phyloP scores from a whole-genome alignment of 2,797 vertebrate genomes.

The Hydrocynus forskahlii region DNA sequence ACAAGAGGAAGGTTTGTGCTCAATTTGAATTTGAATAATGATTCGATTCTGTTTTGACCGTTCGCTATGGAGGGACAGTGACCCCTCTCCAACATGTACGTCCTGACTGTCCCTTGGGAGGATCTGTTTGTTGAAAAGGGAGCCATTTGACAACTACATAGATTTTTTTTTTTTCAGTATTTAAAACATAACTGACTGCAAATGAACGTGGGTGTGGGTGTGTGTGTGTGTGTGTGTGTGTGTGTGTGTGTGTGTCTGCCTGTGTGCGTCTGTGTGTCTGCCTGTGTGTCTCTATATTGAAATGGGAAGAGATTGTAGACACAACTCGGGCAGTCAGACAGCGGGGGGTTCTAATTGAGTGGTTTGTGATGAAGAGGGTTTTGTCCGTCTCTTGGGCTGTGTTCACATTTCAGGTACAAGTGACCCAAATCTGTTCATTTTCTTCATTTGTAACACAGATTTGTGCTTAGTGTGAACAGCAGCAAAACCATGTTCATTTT shows the following conservation, averaged over 20 bases:
- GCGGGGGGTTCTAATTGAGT: constrained; percentile 42
- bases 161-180: background rate
- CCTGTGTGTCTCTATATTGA: constrained; percentile 37
- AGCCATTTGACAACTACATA: background rate
- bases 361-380: constrained; percentile 32
- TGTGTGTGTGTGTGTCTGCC: constrained; percentile 5
- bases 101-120: background rate
- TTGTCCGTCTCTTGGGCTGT: constrained; percentile 11
- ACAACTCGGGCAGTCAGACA: constrained; percentile 34
- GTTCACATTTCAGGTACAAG: no score
- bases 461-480: no score
- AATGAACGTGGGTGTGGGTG: no score
- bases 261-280: no score
- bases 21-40: background rate
- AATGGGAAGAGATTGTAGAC: background rate
- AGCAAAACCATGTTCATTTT: no score
- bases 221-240: no score
- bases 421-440: no score
- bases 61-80: background rate
- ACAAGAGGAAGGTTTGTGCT: background rate
- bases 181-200: constrained; percentile 21
- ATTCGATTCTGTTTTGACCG: background rate
- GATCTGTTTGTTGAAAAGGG: background rate
- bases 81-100: background rate
- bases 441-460: no score